Conservation (phyloP, 1,140 invertebrate genomes). For the Eciton burchellii region DNA sequence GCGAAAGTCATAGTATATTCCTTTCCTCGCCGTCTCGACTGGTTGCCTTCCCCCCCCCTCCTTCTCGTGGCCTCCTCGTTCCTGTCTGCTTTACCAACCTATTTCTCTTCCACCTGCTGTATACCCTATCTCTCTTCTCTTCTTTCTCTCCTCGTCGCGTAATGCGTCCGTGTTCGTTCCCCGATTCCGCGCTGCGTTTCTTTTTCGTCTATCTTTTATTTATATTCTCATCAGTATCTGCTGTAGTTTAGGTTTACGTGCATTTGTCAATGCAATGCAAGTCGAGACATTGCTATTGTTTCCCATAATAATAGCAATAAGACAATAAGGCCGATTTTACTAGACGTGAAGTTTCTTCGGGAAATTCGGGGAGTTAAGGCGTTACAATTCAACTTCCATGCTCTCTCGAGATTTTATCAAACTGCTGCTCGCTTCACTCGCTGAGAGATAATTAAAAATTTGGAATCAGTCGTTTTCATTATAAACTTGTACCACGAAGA, state of each 20-base stretch:
- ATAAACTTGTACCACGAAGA: too few relatives aligned
- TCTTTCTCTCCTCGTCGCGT: constrained; percentile 53
- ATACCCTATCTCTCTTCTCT: constrained; percentile 41
- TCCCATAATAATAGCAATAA: too few relatives aligned
- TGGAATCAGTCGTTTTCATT: too few relatives aligned
- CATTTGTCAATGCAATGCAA: not conserved
- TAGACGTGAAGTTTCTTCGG: too few relatives aligned
- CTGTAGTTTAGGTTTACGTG: not conserved
- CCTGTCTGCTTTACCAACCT: constrained; percentile 9
- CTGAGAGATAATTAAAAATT: too few relatives aligned
- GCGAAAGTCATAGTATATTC: constrained; percentile 79
- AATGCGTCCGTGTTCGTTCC: constrained; percentile 10
- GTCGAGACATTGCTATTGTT: too few relatives aligned
- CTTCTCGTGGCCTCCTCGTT: too few relatives aligned
- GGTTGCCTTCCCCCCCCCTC: constrained; percentile 13
- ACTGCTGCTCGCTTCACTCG: too few relatives aligned
- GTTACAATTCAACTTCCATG: too few relatives aligned
- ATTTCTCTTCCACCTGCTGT: constrained; percentile 52
- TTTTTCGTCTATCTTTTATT: not conserved
- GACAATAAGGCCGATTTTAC: too few relatives aligned
- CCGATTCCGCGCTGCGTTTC: not conserved
- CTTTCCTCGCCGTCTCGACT: constrained; percentile 76
- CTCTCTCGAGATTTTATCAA: too few relatives aligned
- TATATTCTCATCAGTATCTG: not conserved
- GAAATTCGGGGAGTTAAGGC: too few relatives aligned